Conservation (phyloP, 2,113 vertebrate species). For the Sylvietta virens region DNA sequence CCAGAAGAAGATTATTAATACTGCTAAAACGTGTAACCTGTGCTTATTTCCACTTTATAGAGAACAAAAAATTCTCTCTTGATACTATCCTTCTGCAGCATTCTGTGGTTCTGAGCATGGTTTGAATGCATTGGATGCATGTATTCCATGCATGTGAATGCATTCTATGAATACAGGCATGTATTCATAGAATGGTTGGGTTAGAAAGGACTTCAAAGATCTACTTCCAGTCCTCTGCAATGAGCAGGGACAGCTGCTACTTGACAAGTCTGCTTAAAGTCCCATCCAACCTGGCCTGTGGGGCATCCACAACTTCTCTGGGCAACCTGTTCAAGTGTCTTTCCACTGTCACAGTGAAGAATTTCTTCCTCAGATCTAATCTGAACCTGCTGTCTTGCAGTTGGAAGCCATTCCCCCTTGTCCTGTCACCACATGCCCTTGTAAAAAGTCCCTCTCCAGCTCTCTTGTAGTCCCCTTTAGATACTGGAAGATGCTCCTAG, state of each 20-base stretch:
- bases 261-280: neutral
- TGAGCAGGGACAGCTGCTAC: neutral
- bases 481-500: neutral
- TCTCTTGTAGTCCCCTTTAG: neutral
- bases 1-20: neutral
- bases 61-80: neutral
- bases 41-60: neutral
- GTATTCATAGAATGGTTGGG: neutral
- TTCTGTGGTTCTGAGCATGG: neutral
- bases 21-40: neutral
- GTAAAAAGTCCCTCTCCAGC: neutral
- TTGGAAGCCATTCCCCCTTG: neutral
- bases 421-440: neutral
- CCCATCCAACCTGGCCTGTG: accelerated
- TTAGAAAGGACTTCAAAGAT: neutral
- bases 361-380: neutral
- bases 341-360: neutral
- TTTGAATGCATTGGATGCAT: neutral
- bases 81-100: neutral
- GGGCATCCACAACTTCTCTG: neutral
- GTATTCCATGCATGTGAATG: too few relatives aligned
- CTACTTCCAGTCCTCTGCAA: neutral
- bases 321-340: neutral
- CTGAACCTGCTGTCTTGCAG: neutral
- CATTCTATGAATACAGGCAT: too few relatives aligned